phyloP scores from a whole-genome alignment of 2,113 vertebrate genomes.

The Dicentrarchus labrax region DNA sequence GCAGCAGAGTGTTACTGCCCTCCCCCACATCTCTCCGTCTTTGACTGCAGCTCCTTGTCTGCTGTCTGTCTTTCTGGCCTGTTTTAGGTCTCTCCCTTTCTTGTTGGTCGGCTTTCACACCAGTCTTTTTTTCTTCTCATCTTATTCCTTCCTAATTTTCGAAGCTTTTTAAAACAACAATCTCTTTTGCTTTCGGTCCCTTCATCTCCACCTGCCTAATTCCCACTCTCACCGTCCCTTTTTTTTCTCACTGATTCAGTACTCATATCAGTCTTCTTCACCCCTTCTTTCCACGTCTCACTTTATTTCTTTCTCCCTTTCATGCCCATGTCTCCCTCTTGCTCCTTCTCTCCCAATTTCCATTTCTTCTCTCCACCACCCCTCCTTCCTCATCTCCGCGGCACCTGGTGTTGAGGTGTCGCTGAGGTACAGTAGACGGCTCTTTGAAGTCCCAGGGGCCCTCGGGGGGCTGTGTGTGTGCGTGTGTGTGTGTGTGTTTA shows the following conservation, averaged over 20 bases:
- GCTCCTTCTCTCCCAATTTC: constrained; percentile 2
- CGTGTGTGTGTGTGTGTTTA: constrained; percentile 22
- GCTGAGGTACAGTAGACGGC: constrained; percentile 71
- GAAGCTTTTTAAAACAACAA: neutral
- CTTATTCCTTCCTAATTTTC: constrained; percentile 17
- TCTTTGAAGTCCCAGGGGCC: constrained; percentile 81
- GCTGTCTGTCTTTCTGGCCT: constrained; percentile 34
- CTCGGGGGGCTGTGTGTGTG: constrained; percentile 36
- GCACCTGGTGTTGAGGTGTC: constrained; percentile 79
- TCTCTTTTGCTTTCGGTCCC: neutral
- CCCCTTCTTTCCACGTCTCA: neutral
- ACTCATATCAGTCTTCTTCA: neutral
- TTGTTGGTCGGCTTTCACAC: constrained; percentile 34
- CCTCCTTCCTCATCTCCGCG: constrained; percentile 41
- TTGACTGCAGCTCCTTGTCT: constrained; percentile 57
- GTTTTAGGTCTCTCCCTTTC: constrained; percentile 36
- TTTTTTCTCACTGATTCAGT: neutral
- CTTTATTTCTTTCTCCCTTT: constrained; percentile 12
- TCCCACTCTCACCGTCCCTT: neutral
- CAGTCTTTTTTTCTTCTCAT: constrained; percentile 1
- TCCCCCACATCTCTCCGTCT: constrained; percentile 58
- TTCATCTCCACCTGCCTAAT: neutral
- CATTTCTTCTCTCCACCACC: constrained; percentile 26
- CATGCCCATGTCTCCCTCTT: neutral
- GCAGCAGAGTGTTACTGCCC: constrained; percentile 70